These are phyloP conservation scores for Parthenolecanium corni DNA, from an alignment of 2,888 invertebrate species.

Conservation along the genomic window DNA sequence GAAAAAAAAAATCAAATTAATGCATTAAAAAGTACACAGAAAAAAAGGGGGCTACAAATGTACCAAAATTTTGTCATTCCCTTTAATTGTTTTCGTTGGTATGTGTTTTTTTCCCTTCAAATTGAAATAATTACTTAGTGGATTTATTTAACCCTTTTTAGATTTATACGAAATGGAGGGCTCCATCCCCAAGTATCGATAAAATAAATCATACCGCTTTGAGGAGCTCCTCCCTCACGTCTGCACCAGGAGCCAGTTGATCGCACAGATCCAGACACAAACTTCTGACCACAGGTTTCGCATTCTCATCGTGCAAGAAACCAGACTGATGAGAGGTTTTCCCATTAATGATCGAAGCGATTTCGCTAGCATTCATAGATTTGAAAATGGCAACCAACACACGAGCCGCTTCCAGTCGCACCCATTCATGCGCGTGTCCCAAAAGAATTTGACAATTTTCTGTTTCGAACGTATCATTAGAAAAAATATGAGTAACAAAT, in stretches of 20 bases:
- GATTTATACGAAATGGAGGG: too few species aligned
- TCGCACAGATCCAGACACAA: conserved; percentile 62
- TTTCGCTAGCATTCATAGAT: conserved; percentile 6
- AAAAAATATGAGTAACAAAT: conserved; percentile 9
- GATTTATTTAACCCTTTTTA: too few species aligned
- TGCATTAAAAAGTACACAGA: too few species aligned
- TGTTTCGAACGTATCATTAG: conserved; percentile 38
- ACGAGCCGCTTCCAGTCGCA: conserved; percentile 63
- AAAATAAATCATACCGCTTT: conserved; percentile 46
- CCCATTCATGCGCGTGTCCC: conserved; percentile 76
- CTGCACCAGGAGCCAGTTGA: conserved; percentile 52
- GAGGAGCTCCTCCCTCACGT: conserved; percentile 57
- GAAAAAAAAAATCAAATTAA: conserved; percentile 29
- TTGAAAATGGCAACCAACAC: conserved; percentile 58
- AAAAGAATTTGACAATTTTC: conserved; percentile 59
- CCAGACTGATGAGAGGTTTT: conserved; percentile 39
- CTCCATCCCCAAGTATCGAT: too few species aligned
- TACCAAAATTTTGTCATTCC: too few species aligned
- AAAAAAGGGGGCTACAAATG: too few species aligned
- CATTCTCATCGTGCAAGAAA: conserved; percentile 49
- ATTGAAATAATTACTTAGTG: too few species aligned
- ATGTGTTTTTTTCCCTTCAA: too few species aligned
- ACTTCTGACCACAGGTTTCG: conserved; percentile 50
- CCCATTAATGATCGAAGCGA: conserved; percentile 29
- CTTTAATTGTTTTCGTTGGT: too few species aligned